Conservation (phyloP, 1,140 invertebrate genomes). For the Ooceraea biroi region DNA sequence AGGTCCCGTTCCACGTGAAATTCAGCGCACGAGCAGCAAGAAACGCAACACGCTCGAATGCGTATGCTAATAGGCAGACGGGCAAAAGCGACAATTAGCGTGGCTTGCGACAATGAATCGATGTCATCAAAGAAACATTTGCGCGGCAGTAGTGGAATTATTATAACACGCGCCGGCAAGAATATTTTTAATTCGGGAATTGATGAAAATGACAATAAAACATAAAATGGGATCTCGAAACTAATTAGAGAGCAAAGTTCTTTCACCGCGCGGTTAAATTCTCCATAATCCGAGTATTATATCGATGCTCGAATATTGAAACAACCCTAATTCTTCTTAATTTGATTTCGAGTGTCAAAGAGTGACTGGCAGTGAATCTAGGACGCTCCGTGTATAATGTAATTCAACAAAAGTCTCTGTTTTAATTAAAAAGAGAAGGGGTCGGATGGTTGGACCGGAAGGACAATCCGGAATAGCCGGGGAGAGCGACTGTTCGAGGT, state of each 20-base stretch:
- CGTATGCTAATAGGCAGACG: slow-evolving; percentile 55
- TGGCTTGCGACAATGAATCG: slow-evolving; percentile 40
- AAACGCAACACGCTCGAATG: slow-evolving; percentile 51
- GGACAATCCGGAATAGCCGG: slow-evolving; percentile 42
- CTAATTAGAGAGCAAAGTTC: neutral
- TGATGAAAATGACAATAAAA: no score
- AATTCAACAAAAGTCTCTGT: slow-evolving; percentile 53
- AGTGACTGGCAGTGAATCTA: slow-evolving; percentile 10
- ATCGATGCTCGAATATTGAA: slow-evolving; percentile 23
- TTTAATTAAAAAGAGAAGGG: slow-evolving; percentile 52
- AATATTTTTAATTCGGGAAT: neutral
- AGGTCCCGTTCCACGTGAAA: slow-evolving; percentile 21
- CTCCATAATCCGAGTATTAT: neutral
- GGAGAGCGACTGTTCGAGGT: slow-evolving; percentile 12
- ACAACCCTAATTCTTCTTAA: slow-evolving; percentile 6
- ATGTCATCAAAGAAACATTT: slow-evolving; percentile 57
- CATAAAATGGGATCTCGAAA: neutral
- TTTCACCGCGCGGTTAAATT: neutral
- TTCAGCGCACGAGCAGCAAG: slow-evolving; percentile 34
- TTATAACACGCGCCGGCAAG: slow-evolving; percentile 11
- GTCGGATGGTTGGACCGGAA: slow-evolving; percentile 24
- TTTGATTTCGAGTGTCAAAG: slow-evolving; percentile 11
- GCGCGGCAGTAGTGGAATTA: slow-evolving; percentile 11
- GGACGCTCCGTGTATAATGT: slow-evolving; percentile 34
- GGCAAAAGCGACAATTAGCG: slow-evolving; percentile 57